Evolutionary conservation across 2,797 vertebrate species (phyloP).

Genomic region (Cephalopachus bancanus): DNA sequence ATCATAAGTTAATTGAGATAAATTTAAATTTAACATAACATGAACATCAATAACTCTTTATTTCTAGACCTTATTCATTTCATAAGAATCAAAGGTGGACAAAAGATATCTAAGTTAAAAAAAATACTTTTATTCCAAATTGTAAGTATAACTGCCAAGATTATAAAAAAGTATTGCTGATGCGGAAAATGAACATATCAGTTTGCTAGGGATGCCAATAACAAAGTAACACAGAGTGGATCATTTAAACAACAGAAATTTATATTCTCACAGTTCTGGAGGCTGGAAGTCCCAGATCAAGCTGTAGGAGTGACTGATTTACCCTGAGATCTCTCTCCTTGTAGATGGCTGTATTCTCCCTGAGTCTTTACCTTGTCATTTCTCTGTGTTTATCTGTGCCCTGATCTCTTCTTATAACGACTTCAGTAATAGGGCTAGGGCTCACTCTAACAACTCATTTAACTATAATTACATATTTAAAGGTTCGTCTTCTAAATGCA

Average conservation of each 20-base stretch:
- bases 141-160: neutral
- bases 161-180: neutral
- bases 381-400: neutral
- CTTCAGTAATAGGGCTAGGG: neutral
- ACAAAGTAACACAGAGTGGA: neutral
- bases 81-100: neutral
- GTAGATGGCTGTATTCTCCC: neutral
- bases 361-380: rapidly evolving
- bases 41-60: neutral
- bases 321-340: neutral
- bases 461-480: neutral
- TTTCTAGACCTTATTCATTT: neutral
- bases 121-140: neutral
- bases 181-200: neutral
- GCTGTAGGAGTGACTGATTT: neutral
- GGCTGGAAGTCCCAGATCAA: neutral
- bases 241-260: neutral
- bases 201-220: neutral
- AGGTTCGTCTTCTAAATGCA: neutral
- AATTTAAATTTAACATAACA: neutral
- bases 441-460: neutral
- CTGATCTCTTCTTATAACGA: neutral
- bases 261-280: rapidly evolving
- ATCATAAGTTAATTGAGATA: neutral
- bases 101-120: neutral